Base-by-base conservation (phyloP, 35 echinoderm and acorn worm genomes). In the Hemicentrotus pulcherrimus region DNA sequence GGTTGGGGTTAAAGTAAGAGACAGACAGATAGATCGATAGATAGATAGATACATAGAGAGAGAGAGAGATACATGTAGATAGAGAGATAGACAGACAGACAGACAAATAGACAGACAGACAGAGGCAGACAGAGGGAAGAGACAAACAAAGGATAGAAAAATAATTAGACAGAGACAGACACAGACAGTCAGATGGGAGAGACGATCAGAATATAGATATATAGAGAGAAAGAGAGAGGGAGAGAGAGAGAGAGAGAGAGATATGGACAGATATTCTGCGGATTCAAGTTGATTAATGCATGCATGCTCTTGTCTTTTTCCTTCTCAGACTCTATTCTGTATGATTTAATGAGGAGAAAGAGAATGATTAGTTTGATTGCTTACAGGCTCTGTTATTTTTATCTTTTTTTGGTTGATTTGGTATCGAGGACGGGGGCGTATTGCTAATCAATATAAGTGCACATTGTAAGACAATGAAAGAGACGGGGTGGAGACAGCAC, bases 301-400 rank as follows among this genome's bases (percentile, higher is more conserved):
- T 65, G 15, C 22, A 24, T 70, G 61, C 24, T 28, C 35, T 24
- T 28, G 61, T 70, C 12, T 19, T 24, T 70, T 70, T 28, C 5
- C 4, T 70, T 6, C 22, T 19, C 61, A 2, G 16, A 16, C 61
- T 4, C 2, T 70, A 24, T 78, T 78, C 65, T 78, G 65, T 78
- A 7, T 78, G 22, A 78, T n/a, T n/a, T 78, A n/a, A 8, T 78
- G 65, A n/a, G 65, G 19, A 78, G 65, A 78, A 78, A 22, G 22
- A 28, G 61, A n/a, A 28, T 78, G n/a, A 78, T 78, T 78, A 78
- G 65, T 78, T 78, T 78, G 65, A 78, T 78, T 78, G 65, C 65
- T 78, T n/a, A 4, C 24, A 22, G n/a, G 22, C 22, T 78, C 24
- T 3, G 2, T 10, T 10, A 14, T 55, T 13, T 6, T 78, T 78